Evolutionary conservation across 1,140 invertebrate genomes (phyloP), one percentile per base, ranked within the genome.

Genomic region (Hyles vespertilio): DNA sequence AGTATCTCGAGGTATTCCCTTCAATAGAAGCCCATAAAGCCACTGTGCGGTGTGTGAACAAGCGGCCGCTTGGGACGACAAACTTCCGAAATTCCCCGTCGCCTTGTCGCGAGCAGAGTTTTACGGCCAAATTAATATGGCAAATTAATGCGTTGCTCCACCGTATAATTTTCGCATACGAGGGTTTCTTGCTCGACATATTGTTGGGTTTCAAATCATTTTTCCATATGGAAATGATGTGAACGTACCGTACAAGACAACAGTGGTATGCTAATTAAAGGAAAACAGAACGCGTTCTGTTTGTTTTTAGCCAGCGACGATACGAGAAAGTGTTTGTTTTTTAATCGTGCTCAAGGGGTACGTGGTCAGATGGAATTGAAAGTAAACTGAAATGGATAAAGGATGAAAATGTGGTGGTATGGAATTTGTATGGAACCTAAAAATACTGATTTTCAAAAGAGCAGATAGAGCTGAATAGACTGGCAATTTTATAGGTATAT

Each of bases 121-220:
- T 90, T 90, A 89, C 89, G 78, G 82, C 83, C 75, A 89, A 89
- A 90, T 90, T 90, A 90, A 90, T 90, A 90, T 90, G 84, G 85
- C 89, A 90, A 90, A 90, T 90, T 90, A 90, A 90, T 89, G 87
- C 84, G 85, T 86, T 80, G 67, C 77, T 63, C 61, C 70, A 77
- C 77, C 74, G 85, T 85, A 87, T 85, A 88, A 87, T 88, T 85
- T 87, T 77, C 74, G 70, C 74, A 69, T 74, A 46, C 36, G 72
- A 65, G 70, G 70, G 75, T 77, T 88, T 81, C 81, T 83, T 86
- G 81, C 81, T 32, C 45, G 54, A 56, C 54, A 56, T 48, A 56
- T 56, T 48, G 54, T 47, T 12, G 22, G 44, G 44, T 62, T 70
- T 79, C 69, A 79, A 76, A 82, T 86, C 76, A 84, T 88, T 88